A percentile compares a stretch with the other conserved stretches of the same genome.
Conservation (phyloP, 2,113 vertebrate species). For the Seriola quinqueradiata region DNA sequence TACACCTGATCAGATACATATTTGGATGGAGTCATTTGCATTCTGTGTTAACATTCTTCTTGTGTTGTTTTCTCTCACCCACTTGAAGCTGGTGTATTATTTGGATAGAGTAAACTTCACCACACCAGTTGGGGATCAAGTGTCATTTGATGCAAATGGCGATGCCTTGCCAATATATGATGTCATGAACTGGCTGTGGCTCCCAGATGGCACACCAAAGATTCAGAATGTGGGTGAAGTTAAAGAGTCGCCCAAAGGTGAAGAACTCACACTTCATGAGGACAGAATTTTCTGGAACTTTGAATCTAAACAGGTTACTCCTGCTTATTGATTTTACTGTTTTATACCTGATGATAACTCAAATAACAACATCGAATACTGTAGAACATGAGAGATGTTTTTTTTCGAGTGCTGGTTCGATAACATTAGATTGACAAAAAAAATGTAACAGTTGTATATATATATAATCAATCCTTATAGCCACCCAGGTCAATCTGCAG, state of each 20-base stretch:
- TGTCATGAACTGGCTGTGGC: constrained; percentile 80
- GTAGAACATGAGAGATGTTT: no score
- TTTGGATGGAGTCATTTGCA: not conserved
- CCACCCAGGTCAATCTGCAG: constrained; percentile 74
- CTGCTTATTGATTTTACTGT: constrained; percentile 39
- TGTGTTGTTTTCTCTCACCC: constrained; percentile 43
- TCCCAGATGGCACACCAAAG: constrained; percentile 61
- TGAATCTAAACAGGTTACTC: constrained; percentile 52
- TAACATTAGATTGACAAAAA: no score
- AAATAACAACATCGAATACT: constrained; percentile 13
- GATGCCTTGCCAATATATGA: constrained; percentile 84
- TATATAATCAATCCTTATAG: constrained; percentile 11
- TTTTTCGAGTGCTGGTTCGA: no score
- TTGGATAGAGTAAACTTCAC: constrained; percentile 79
- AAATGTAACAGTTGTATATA: no score
- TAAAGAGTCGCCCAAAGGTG: constrained; percentile 56
- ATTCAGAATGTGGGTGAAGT: constrained; percentile 75
- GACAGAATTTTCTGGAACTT: constrained; percentile 74
- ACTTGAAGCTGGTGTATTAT: constrained; percentile 77
- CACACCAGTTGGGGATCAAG: constrained; percentile 77
- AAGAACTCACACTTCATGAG: constrained; percentile 73
- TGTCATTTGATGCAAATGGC: constrained; percentile 83
- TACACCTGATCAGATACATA: not conserved
- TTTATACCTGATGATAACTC: not conserved
- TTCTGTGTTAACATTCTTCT: not conserved